Conservation (phyloP, 2,888 invertebrate genomes). For the Drosophila planitibia region DNA sequence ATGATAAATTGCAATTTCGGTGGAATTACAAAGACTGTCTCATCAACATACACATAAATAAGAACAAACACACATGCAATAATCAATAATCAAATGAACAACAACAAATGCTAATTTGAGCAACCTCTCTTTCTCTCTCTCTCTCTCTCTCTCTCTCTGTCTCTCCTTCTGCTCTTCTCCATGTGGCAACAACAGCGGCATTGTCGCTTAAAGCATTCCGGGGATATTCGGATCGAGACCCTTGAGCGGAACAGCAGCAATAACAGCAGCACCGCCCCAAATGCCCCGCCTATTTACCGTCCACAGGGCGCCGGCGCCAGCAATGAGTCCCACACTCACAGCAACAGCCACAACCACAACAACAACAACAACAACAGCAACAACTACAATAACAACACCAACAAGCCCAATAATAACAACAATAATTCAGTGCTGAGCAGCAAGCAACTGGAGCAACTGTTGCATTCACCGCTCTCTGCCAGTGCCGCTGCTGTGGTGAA, state of each 20-base stretch:
- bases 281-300: conserved; percentile 81
- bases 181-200: conserved; percentile 87
- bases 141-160: conserved; percentile 1
- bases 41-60: conserved; percentile 14
- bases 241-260: conserved; percentile 81
- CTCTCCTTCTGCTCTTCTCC: conserved; percentile 1
- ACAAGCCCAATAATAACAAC: conserved; percentile 39
- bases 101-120: conserved; percentile 24
- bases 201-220: conserved; percentile 92
- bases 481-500: conserved; percentile 75
- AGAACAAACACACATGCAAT: conserved; percentile 22
- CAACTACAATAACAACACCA: conserved; percentile 42
- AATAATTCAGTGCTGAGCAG: conserved; percentile 63
- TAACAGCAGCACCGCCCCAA: conserved; percentile 44
- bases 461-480: conserved; percentile 73
- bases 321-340: conserved; percentile 68
- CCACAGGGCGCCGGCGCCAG: conserved; percentile 80
- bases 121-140: not conserved
- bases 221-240: conserved; percentile 89
- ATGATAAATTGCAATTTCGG: not conserved
- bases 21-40: conserved; percentile 7
- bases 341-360: conserved; percentile 37
- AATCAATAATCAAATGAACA: not conserved
- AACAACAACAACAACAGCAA: conserved; percentile 54
- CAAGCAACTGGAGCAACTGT: conserved; percentile 69